phyloP scores from a whole-genome alignment of 1,140 invertebrate genomes.

The Radopholus similis region DNA sequence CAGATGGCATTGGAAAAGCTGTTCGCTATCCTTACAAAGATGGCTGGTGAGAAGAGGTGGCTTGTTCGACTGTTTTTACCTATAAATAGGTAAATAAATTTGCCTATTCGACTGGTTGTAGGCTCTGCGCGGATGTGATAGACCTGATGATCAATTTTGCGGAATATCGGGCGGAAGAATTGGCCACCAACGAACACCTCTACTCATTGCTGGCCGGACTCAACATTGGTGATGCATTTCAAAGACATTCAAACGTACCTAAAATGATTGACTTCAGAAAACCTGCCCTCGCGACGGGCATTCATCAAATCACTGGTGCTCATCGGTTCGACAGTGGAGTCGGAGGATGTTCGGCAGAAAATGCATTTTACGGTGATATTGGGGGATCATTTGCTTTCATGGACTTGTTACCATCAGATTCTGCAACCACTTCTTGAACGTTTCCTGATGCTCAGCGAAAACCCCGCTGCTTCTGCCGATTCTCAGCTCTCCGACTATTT shows the following conservation, averaged over 20 bases:
- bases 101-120: no score
- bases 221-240: constrained; percentile 15
- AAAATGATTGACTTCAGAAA: constrained; percentile 6
- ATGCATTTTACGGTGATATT: constrained; percentile 21
- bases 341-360: not conserved
- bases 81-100: not conserved
- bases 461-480: not conserved
- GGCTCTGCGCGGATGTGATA: constrained; percentile 20
- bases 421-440: constrained; percentile 16
- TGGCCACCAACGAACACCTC: constrained; percentile 23
- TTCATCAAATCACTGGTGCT: constrained; percentile 21
- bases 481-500: constrained; percentile 15
- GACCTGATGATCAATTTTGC: constrained; percentile 19
- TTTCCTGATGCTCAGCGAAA: not conserved
- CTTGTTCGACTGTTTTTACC: not conserved
- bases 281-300: constrained; percentile 19
- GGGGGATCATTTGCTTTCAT: not conserved
- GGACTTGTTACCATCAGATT: constrained; percentile 8
- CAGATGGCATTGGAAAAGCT: constrained; percentile 18
- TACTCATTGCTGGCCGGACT: constrained; percentile 7
- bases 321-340: constrained; percentile 15
- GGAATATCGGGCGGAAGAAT: constrained; percentile 16
- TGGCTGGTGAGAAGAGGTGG: constrained; percentile 24
- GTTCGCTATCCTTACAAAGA: constrained; percentile 23
- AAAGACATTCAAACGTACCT: not conserved